Evolutionary conservation across 1,140 invertebrate genomes (phyloP), one percentile per base, ranked within the genome.

Genomic region (Drosophila nebulosa): DNA sequence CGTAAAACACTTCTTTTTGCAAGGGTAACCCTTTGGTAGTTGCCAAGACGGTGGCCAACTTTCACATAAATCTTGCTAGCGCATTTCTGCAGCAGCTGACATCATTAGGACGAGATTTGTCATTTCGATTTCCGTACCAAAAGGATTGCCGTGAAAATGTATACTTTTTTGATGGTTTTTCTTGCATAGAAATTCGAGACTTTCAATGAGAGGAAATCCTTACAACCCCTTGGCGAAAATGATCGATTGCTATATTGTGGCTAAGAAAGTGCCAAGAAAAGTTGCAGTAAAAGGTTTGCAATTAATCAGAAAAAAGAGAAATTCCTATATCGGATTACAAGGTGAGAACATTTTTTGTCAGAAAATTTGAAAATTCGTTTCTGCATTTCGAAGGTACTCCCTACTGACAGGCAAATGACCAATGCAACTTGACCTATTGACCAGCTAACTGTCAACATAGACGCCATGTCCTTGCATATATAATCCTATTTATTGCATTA

Each of bases 401-500:
- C 30, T 55, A 46, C 32, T 21, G 26, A 21, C 62, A 27, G 26
- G 6, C 36, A 85, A 85, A 71, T 85, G 80, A 66, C 77, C 77
- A 86, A 52, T 52, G 64, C 35, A 81, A 75, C 81, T 83, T 86
- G 81, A 86, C 81, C 81, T 74, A 63, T 57, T 75, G 70, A 62
- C 71, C 64, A 69, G 51, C 64, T 35, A 46, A 53, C 69, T 86
- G 83, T 86, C 81, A 86, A 78, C 74, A 85, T 60, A 64, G 42
- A 51, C 39, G 58, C 39, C 27, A 16, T 72, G 32, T 65, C 26
- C 57, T 74, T 80, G 81, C 81, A 86, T 86, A 88, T 27, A 67
- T 88, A 86, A 86, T 88, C 81, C 63, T 72, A 83, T 86, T 86
- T 78, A 86, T 86, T 88, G 74, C 83, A 72, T 81, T 83, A 86